Conservation (phyloP, 1,140 invertebrate genomes). For the Hermatobates lingyangjiaoensis region DNA sequence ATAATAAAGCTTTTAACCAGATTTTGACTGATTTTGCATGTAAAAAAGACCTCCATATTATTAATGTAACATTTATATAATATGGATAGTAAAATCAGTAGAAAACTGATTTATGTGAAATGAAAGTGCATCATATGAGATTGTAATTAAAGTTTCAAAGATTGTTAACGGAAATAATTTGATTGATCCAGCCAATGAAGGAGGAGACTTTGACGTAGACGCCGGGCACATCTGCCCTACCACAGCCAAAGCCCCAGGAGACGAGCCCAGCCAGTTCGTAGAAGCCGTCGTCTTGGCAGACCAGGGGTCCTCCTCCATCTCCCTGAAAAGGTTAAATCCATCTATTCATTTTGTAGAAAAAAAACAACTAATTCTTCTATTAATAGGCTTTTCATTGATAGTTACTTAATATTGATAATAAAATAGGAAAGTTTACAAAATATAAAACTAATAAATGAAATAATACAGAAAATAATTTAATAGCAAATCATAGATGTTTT, state of each 20-base stretch:
- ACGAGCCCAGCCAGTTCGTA: conserved; percentile 79
- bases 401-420: neutral
- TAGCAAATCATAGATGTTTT: too few relatives aligned
- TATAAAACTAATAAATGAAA: too few relatives aligned
- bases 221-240: conserved; percentile 68
- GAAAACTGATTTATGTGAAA: too few relatives aligned
- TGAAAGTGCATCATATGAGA: too few relatives aligned
- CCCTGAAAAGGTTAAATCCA: conserved; percentile 32
- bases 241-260: conserved; percentile 84
- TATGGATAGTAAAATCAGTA: too few relatives aligned
- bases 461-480: too few relatives aligned
- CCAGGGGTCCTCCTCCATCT: conserved; percentile 76
- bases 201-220: conserved; percentile 87
- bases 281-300: conserved; percentile 82
- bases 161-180: conserved; percentile 89
- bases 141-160: conserved; percentile 42
- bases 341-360: too few relatives aligned
- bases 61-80: too few relatives aligned
- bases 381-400: neutral
- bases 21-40: too few relatives aligned
- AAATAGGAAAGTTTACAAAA: too few relatives aligned
- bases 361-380: neutral
- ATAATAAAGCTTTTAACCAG: too few relatives aligned
- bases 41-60: too few relatives aligned
- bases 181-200: conserved; percentile 92